phyloP scores from a whole-genome alignment of 2,797 vertebrate genomes.

The Sebastes matsubarae region DNA sequence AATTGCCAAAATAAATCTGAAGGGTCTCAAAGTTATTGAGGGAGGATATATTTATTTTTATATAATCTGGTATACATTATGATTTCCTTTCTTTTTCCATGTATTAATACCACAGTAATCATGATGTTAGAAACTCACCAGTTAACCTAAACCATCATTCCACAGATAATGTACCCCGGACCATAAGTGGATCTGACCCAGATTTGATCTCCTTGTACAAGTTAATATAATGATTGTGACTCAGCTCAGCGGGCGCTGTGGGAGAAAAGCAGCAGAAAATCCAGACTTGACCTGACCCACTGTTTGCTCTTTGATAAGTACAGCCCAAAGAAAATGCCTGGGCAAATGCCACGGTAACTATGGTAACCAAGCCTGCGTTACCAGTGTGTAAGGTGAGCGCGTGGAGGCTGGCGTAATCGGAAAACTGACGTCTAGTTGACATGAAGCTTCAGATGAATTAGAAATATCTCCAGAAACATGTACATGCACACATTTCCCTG shows the following conservation, averaged over 20 bases:
- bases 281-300: slow-evolving; percentile 23
- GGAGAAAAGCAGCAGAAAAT: slow-evolving; percentile 18
- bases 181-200: background rate
- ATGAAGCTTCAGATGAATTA: background rate
- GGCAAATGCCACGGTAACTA: slow-evolving; percentile 22
- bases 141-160: background rate
- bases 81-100: too few relatives aligned
- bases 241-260: slow-evolving; percentile 8
- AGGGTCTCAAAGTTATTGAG: background rate
- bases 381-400: background rate
- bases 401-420: background rate
- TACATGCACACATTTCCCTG: background rate
- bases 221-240: slow-evolving; percentile 19
- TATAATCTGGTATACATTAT: too few relatives aligned
- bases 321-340: slow-evolving; percentile 3
- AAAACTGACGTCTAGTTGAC: background rate
- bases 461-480: background rate
- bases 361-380: slow-evolving; percentile 22
- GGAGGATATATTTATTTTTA: background rate
- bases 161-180: background rate
- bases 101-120: background rate
- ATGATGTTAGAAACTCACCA: background rate
- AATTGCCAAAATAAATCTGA: too few relatives aligned
- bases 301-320: slow-evolving; percentile 14
- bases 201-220: background rate